These are phyloP conservation scores for Agrilus mali DNA, from an alignment of 2,888 invertebrate species.

Conservation along the genomic window DNA sequence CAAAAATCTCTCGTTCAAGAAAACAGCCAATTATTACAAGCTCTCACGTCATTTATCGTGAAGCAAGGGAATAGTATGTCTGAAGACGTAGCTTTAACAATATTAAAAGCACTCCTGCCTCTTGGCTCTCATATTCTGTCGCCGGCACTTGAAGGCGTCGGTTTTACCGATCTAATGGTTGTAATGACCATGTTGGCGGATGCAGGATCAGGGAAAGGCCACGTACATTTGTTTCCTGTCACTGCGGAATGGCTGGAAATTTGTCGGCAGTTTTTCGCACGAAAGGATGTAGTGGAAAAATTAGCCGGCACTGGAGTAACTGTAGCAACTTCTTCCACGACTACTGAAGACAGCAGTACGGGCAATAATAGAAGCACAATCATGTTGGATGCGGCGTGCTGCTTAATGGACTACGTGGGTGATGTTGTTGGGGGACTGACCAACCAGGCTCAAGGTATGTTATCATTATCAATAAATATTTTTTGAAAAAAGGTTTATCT, in stretches of 20 bases:
- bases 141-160: constrained; percentile 51
- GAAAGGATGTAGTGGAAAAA: constrained; percentile 45
- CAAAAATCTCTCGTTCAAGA: constrained; percentile 46
- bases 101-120: constrained; percentile 62
- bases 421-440: constrained; percentile 53
- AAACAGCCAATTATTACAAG: constrained; percentile 57
- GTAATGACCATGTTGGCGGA: constrained; percentile 78
- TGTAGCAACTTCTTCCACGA: constrained; percentile 27
- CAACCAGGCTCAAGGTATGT: constrained; percentile 13
- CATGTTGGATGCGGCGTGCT: constrained; percentile 66
- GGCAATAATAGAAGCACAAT: constrained; percentile 28
- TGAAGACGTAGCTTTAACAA: constrained; percentile 48
- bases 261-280: constrained; percentile 47
- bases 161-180: constrained; percentile 65
- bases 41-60: constrained; percentile 59
- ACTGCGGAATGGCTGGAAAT: constrained; percentile 68
- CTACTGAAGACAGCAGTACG: constrained; percentile 19
- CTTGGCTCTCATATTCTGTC: constrained; percentile 55
- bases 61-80: constrained; percentile 50
- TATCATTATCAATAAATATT: constrained; percentile 8
- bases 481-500: neutral
- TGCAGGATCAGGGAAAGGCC: constrained; percentile 70
- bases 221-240: constrained; percentile 67
- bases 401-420: constrained; percentile 71
- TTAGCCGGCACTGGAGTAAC: constrained; percentile 22